phyloP scores from a whole-genome alignment of 2,113 vertebrate genomes.

The Strix aluco region DNA sequence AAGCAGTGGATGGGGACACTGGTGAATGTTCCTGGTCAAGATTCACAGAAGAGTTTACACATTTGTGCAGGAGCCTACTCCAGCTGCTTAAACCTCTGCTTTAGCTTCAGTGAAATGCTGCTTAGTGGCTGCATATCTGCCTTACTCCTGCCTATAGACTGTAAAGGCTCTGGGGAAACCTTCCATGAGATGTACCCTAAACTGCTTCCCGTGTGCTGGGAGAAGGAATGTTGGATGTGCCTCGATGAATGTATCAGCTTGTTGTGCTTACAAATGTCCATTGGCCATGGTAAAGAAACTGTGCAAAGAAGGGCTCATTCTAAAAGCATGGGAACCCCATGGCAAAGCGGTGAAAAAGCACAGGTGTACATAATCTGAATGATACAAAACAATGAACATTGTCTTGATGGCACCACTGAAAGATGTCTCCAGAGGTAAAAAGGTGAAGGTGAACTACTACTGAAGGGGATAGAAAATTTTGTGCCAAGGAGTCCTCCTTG shows the following conservation, averaged over 20 bases:
- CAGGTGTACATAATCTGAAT: too few species aligned
- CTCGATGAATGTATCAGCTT: background rate
- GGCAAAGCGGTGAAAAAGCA: background rate
- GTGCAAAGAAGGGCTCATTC: background rate
- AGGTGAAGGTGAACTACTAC: background rate
- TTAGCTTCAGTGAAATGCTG: background rate
- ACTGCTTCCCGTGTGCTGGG: background rate
- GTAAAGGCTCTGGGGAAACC: background rate
- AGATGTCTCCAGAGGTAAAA: background rate
- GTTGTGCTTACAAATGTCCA: background rate
- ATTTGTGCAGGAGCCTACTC: background rate
- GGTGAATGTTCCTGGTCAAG: background rate
- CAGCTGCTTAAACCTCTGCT: background rate
- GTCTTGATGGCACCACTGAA: background rate
- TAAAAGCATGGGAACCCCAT: background rate
- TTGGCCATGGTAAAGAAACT: background rate
- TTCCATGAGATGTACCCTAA: background rate
- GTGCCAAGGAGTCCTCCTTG: background rate
- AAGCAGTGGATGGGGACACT: background rate
- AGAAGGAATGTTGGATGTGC: background rate
- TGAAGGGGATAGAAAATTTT: background rate
- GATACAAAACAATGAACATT: background rate
- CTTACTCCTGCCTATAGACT: background rate
- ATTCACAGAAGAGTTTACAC: background rate
- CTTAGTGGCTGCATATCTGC: background rate